These are phyloP conservation scores for Arion vulgaris DNA, from an alignment of 1,140 invertebrate genomes.

Conservation along the genomic window DNA sequence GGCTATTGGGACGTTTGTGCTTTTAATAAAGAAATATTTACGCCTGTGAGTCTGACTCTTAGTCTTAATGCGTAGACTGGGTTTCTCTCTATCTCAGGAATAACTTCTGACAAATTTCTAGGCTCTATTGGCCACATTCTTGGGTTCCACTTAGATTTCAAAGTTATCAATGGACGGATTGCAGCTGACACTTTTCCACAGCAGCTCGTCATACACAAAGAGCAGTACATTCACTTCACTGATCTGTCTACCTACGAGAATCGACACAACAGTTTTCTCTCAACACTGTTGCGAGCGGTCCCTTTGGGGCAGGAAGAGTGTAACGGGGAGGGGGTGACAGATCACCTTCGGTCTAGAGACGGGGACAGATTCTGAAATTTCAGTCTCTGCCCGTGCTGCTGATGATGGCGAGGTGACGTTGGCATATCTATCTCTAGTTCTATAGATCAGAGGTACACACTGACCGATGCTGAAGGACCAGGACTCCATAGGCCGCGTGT, in stretches of 20 bases:
- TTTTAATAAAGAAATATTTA: not conserved
- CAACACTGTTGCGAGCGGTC: not conserved
- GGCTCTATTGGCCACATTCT: not conserved
- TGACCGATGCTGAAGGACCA: not conserved
- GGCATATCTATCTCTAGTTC: not conserved
- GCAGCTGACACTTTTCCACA: not conserved
- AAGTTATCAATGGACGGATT: not conserved
- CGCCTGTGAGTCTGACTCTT: no score
- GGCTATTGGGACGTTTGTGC: not conserved
- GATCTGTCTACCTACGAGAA: not conserved
- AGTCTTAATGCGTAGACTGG: no score
- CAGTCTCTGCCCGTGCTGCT: not conserved
- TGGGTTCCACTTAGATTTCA: not conserved
- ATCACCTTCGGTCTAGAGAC: not conserved
- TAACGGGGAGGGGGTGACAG: not conserved
- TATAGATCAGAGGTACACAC: not conserved
- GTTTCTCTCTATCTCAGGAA: no score
- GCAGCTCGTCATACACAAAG: not conserved
- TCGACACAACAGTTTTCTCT: not conserved
- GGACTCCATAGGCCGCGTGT: not conserved
- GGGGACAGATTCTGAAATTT: not conserved
- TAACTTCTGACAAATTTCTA: no score
- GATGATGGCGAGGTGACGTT: not conserved
- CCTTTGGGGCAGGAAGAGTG: not conserved
- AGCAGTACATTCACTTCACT: not conserved